Percentiles rank a stretch among this genome's conserved stretches.
Evolutionary conservation across 2,797 vertebrate genomes (phyloP).

Genomic region (Artibeus jamaicensis): DNA sequence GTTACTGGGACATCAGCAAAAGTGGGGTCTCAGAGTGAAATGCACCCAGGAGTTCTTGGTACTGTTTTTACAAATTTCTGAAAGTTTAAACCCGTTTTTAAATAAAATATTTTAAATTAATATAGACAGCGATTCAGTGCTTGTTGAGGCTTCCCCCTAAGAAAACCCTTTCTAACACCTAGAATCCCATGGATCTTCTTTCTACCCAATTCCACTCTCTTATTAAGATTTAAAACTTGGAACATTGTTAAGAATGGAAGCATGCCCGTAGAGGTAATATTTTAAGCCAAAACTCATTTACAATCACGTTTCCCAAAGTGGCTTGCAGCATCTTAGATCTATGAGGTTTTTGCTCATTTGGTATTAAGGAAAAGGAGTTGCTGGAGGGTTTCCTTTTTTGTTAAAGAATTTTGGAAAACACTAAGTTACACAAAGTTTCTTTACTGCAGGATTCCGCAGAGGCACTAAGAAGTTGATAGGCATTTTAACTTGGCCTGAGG

Average conservation of each 20-base stretch:
- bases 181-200: background rate
- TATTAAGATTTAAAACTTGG: background rate
- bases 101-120: background rate
- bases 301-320: background rate
- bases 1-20: background rate
- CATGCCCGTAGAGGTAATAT: background rate
- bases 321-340: background rate
- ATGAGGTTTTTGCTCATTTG: background rate
- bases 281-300: conserved; percentile 31
- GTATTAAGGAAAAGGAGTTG: background rate
- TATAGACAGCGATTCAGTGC: background rate
- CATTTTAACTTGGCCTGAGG: conserved; percentile 1
- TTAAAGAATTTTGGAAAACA: conserved; percentile 35
- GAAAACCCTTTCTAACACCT: background rate
- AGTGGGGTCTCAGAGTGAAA: background rate
- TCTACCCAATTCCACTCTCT: background rate
- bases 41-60: background rate
- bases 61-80: background rate
- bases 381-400: background rate
- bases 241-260: background rate
- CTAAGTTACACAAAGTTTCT: background rate
- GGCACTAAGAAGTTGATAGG: background rate
- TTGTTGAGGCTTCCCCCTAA: background rate
- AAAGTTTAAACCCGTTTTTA: background rate
- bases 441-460: background rate